These are phyloP conservation scores for Drosophila peninsularis DNA, from an alignment of 2,888 invertebrate species.

Conservation along the genomic window DNA sequence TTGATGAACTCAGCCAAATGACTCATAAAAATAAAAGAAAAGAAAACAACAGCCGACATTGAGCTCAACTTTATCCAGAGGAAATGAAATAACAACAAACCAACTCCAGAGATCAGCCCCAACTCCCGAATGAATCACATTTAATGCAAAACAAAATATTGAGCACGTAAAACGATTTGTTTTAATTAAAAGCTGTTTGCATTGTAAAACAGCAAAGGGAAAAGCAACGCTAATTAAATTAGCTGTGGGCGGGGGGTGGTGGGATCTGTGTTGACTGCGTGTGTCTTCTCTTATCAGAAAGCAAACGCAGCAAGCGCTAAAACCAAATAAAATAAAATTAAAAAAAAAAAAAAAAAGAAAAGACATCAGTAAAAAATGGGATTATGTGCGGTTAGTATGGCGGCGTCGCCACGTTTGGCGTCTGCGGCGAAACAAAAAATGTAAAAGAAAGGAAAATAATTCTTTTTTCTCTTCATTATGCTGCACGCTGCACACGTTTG, in stretches of 20 bases:
- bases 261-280: not conserved
- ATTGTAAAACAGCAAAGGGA: slow-evolving; percentile 49
- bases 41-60: not conserved
- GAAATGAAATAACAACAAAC: slow-evolving; percentile 31
- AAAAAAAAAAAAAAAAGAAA: slow-evolving; percentile 3
- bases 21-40: slow-evolving; percentile 27
- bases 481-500: slow-evolving; percentile 62
- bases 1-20: slow-evolving; percentile 29
- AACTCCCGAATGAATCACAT: slow-evolving; percentile 37
- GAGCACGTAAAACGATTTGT: slow-evolving; percentile 60
- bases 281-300: slow-evolving; percentile 63
- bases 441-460: slow-evolving; percentile 1
- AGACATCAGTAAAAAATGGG: slow-evolving; percentile 56
- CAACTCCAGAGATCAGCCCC: slow-evolving; percentile 51
- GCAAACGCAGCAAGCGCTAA: slow-evolving; percentile 53
- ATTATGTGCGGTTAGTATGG: slow-evolving; percentile 70
- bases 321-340: slow-evolving; percentile 42
- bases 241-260: slow-evolving; percentile 30
- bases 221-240: slow-evolving; percentile 69
- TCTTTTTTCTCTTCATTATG: slow-evolving; percentile 59
- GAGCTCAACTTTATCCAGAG: slow-evolving; percentile 3
- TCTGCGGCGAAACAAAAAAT: slow-evolving; percentile 56
- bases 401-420: slow-evolving; percentile 53
- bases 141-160: slow-evolving; percentile 48
- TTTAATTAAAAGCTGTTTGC: slow-evolving; percentile 73